phyloP scores from a whole-genome alignment of 1,140 invertebrate genomes.

The Nomia melanderi region DNA sequence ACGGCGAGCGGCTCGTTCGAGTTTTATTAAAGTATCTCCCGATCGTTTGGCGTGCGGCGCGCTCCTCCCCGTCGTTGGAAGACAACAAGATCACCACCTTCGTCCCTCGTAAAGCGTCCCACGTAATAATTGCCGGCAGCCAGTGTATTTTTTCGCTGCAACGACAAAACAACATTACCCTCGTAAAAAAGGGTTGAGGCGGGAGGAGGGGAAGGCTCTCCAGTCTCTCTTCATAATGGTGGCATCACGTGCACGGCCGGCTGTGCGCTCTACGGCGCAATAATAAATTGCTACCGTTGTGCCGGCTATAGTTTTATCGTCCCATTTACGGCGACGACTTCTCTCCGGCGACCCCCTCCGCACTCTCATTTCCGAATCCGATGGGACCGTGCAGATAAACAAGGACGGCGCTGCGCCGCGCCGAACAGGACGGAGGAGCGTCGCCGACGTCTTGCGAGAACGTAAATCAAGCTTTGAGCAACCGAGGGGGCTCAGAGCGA shows the following conservation, averaged over 20 bases:
- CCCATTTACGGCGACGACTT: conserved; percentile 50
- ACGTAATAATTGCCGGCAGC: conserved; percentile 50
- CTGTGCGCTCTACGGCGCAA: conserved; percentile 28
- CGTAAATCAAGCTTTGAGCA: conserved; percentile 34
- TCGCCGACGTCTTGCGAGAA: conserved; percentile 19
- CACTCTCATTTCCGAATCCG: conserved; percentile 55
- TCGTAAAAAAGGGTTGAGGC: conserved; percentile 31
- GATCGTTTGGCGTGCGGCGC: conserved; percentile 22
- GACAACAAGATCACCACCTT: conserved; percentile 2
- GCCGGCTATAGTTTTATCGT: conserved; percentile 63
- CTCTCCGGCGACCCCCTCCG: conserved; percentile 8
- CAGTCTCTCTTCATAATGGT: conserved; percentile 34
- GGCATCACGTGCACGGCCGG: conserved; percentile 30
- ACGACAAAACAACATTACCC: conserved; percentile 42
- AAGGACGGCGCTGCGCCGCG: conserved; percentile 48
- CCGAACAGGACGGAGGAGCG: conserved; percentile 28
- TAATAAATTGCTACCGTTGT: conserved; percentile 54
- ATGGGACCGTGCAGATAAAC: conserved; percentile 62
- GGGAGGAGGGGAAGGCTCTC: neutral
- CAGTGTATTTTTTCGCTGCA: conserved; percentile 39
- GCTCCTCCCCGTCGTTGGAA: neutral
- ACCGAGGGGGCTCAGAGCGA: neutral
- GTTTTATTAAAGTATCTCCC: conserved; percentile 40
- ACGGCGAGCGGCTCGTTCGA: conserved; percentile 11
- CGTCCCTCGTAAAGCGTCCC: conserved; percentile 34